Evolutionary conservation across 2,113 vertebrate species (phyloP).

Genomic region (Pachypanchax playfairii): DNA sequence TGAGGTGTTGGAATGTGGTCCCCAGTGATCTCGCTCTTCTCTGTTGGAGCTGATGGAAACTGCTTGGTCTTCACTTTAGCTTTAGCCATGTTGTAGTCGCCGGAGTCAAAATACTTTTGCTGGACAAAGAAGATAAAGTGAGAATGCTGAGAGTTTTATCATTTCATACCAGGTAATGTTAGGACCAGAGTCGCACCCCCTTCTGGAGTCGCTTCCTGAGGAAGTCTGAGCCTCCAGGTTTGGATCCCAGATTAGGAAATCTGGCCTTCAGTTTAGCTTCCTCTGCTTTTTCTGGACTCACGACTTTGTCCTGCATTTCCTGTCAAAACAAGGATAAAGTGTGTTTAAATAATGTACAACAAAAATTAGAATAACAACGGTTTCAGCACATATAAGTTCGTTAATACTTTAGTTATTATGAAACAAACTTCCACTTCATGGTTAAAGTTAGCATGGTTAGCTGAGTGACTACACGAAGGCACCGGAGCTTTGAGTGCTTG

Average conservation of each 20-base stretch:
- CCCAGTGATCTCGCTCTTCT: slow-evolving; percentile 96
- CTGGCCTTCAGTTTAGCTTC: slow-evolving; percentile 95
- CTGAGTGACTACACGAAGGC: too few species aligned
- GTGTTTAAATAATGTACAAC: background rate
- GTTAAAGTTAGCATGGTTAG: background rate
- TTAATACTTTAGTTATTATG: too few species aligned
- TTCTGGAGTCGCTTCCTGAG: slow-evolving; percentile 96
- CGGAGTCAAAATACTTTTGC: slow-evolving; percentile 99
- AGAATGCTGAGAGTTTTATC: background rate
- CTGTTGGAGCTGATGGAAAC: slow-evolving; percentile 86
- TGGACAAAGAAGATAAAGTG: slow-evolving; percentile 56
- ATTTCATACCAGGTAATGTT: background rate
- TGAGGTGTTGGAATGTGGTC: slow-evolving; percentile 99
- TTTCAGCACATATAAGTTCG: too few species aligned
- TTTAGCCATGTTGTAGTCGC: slow-evolving; percentile 99
- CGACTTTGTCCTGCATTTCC: slow-evolving; percentile 97
- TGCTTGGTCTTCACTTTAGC: slow-evolving; percentile 99
- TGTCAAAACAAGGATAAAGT: slow-evolving; percentile 52
- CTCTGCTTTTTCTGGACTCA: slow-evolving; percentile 94
- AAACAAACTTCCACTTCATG: background rate
- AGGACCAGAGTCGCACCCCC: slow-evolving; percentile 81
- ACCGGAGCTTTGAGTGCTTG: too few species aligned
- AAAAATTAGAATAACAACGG: too few species aligned
- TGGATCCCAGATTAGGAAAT: slow-evolving; percentile 92
- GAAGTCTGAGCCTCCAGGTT: slow-evolving; percentile 93